A percentile compares a stretch with the other conserved stretches of the same genome.
phyloP scores from a whole-genome alignment of 1,140 invertebrate species.

The Archivesica marissinica region DNA sequence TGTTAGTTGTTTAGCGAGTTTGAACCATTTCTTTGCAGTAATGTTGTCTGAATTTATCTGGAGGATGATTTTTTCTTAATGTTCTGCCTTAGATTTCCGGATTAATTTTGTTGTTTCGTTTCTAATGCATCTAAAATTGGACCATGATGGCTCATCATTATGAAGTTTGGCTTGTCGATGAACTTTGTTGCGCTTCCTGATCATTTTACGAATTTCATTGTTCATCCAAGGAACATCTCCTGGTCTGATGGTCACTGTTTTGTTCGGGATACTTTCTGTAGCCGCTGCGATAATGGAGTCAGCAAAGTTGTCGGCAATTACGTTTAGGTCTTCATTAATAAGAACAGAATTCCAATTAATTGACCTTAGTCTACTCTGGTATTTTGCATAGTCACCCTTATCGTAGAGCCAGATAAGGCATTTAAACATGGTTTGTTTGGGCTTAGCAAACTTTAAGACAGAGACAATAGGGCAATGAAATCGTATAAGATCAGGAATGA shows the following conservation, averaged over 20 bases:
- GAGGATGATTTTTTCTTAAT: not conserved
- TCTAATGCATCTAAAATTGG: slow-evolving; percentile 28
- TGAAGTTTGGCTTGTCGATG: slow-evolving; percentile 6
- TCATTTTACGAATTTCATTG: not conserved
- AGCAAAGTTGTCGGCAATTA: too few species aligned
- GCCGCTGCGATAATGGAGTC: too few species aligned
- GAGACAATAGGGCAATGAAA: too few species aligned
- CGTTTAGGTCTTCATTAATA: too few species aligned
- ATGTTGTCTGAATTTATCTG: slow-evolving; percentile 24
- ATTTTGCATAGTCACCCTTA: too few species aligned
- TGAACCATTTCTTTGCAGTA: slow-evolving; percentile 29
- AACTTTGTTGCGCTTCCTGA: slow-evolving; percentile 1
- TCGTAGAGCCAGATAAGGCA: too few species aligned
- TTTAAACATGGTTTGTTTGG: too few species aligned
- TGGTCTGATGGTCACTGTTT: slow-evolving; percentile 38
- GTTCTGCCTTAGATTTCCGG: too few species aligned
- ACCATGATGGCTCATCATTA: not conserved
- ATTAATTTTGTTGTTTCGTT: slow-evolving; percentile 32
- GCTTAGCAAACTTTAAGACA: too few species aligned
- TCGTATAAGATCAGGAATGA: too few species aligned
- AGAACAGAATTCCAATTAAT: too few species aligned
- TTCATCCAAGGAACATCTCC: slow-evolving; percentile 48
- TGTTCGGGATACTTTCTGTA: slow-evolving; percentile 54
- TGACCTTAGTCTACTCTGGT: too few species aligned
- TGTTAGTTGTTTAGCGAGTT: slow-evolving; percentile 10